Percentiles rank a stretch among this genome's conserved stretches.
Conservation (phyloP, 1,140 invertebrate genomes). For the Pomacea maculata region DNA sequence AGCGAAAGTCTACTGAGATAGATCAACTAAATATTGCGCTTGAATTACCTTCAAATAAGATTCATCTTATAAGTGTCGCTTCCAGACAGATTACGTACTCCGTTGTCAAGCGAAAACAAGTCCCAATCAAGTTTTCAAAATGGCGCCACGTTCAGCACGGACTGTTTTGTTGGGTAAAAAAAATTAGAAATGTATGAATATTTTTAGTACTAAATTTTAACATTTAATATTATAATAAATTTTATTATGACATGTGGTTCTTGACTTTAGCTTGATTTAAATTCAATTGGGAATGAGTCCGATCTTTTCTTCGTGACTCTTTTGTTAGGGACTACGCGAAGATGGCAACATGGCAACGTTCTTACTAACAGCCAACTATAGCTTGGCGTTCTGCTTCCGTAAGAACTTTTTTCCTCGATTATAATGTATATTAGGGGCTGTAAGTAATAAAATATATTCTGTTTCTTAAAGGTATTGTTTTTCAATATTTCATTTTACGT, state of each 20-base stretch:
- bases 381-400: too few relatives aligned
- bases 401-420: too few relatives aligned
- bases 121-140: slow-evolving; percentile 2
- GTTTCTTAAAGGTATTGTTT: too few relatives aligned
- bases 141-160: neutral
- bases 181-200: neutral
- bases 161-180: neutral
- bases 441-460: too few relatives aligned
- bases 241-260: too few relatives aligned
- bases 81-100: neutral
- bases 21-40: too few relatives aligned
- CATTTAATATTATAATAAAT: too few relatives aligned
- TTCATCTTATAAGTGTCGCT: neutral
- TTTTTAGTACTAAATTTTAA: too few relatives aligned
- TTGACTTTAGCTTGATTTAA: neutral
- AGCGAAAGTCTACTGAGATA: too few relatives aligned
- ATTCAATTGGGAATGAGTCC: neutral
- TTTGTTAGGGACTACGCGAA: slow-evolving; percentile 25
- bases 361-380: neutral
- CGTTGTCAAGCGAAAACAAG: slow-evolving; percentile 14
- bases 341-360: slow-evolving; percentile 28
- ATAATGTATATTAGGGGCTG: too few relatives aligned
- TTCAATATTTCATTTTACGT: too few relatives aligned
- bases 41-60: too few relatives aligned
- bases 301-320: slow-evolving; percentile 3